Evolutionary conservation across 2,888 invertebrate genomes (phyloP).

Genomic region (Odontothrips loti): DNA sequence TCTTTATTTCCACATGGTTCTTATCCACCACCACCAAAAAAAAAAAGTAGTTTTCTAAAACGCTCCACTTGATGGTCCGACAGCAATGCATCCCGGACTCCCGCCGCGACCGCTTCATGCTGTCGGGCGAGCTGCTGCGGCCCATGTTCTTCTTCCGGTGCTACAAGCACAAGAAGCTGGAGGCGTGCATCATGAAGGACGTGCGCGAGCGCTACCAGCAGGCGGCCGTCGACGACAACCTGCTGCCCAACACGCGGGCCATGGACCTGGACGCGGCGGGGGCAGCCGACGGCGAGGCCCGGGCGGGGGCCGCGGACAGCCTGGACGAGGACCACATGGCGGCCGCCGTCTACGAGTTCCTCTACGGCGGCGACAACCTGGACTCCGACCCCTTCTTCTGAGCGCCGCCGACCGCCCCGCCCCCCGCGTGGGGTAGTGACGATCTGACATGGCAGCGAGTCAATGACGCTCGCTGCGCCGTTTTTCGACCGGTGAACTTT

Average conservation of each 20-base stretch:
- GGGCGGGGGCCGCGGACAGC: conserved; percentile 49
- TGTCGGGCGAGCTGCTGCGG: conserved; percentile 60
- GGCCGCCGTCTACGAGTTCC: conserved; percentile 59
- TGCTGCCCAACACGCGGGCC: conserved; percentile 48
- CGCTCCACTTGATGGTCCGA: neutral
- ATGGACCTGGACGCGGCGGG: conserved; percentile 45
- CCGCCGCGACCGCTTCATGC: conserved; percentile 58
- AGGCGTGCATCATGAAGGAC: conserved; percentile 68
- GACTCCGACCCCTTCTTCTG: conserved; percentile 50
- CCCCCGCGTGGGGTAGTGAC: too few species aligned
- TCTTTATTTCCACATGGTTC: too few species aligned
- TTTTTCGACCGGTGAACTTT: too few species aligned
- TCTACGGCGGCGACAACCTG: conserved; percentile 56
- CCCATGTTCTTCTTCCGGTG: conserved; percentile 71
- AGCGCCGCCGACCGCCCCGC: neutral
- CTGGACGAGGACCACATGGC: conserved; percentile 52
- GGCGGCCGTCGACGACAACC: conserved; percentile 53
- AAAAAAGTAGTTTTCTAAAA: neutral
- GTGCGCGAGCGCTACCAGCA: conserved; percentile 57
- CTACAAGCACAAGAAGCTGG: conserved; percentile 68
- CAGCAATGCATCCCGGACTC: conserved; percentile 67
- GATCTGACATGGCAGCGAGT: too few species aligned
- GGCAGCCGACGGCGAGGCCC: conserved; percentile 47
- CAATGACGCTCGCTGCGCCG: too few species aligned
- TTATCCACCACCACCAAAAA: neutral